phyloP scores from a whole-genome alignment of 2,797 vertebrate species.

The Intellagama lesueurii region DNA sequence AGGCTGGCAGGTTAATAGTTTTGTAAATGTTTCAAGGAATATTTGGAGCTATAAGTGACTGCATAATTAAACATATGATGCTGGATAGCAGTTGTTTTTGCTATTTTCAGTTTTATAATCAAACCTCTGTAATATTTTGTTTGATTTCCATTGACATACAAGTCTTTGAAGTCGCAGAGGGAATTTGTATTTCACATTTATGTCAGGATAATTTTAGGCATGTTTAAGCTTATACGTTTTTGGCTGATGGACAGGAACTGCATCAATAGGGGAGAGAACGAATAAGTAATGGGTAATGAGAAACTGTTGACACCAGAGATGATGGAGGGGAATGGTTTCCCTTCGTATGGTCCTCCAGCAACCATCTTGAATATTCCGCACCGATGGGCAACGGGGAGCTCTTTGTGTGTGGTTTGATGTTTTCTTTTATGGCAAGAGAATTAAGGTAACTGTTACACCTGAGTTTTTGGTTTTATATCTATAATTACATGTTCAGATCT shows the following conservation, averaged over 20 bases:
- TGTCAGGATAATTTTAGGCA: neutral
- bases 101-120: constrained; percentile 47
- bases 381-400: neutral
- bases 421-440: neutral
- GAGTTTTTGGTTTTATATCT: neutral
- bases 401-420: neutral
- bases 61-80: constrained; percentile 49
- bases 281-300: neutral
- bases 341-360: neutral
- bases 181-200: neutral
- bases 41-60: constrained; percentile 39
- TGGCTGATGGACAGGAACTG: neutral
- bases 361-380: too few relatives aligned
- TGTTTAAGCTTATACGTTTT: neutral
- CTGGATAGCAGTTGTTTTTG: neutral
- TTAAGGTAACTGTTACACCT: neutral
- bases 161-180: constrained; percentile 10
- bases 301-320: neutral
- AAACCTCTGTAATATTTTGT: constrained; percentile 19
- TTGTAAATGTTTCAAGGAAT: neutral
- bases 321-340: neutral
- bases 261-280: neutral
- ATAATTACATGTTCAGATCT: neutral
- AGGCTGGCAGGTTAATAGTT: neutral
- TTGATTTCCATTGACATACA: constrained; percentile 41